phyloP scores from a whole-genome alignment of 2,888 invertebrate genomes.

The Tachina grossa region DNA sequence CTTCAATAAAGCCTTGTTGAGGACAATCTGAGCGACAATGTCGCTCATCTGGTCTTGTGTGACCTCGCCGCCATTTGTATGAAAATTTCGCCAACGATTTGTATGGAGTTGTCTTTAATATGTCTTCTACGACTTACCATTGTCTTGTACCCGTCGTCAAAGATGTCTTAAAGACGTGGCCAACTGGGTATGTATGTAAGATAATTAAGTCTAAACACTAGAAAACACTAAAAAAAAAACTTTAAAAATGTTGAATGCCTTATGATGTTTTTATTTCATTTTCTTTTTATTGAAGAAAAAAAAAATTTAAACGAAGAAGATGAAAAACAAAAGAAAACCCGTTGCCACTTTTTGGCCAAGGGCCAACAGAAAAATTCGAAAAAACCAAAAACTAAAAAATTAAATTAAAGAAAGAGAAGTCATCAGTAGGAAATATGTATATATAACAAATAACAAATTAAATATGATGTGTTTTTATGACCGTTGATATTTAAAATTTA shows the following conservation, averaged over 20 bases:
- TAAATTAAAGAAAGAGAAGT: slow-evolving; percentile 40
- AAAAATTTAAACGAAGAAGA: slow-evolving; percentile 43
- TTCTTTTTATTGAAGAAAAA: slow-evolving; percentile 38
- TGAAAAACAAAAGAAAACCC: slow-evolving; percentile 33
- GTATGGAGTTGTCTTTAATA: no score
- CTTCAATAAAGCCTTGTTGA: no score
- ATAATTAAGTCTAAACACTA: slow-evolving; percentile 27
- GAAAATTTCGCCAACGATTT: no score
- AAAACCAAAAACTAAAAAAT: slow-evolving; percentile 36
- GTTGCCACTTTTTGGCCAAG: slow-evolving; percentile 67
- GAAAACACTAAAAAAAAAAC: slow-evolving; percentile 6
- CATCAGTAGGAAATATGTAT: slow-evolving; percentile 3
- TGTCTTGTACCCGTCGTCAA: no score
- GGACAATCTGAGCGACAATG: no score
- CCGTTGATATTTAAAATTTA: slow-evolving; percentile 3
- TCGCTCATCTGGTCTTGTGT: no score
- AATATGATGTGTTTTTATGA: slow-evolving; percentile 26
- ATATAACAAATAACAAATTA: slow-evolving; percentile 13
- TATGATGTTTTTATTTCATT: slow-evolving; percentile 46
- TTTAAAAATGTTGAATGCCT: slow-evolving; percentile 31
- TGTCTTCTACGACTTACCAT: no score
- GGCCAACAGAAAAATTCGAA: slow-evolving; percentile 52
- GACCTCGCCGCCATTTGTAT: no score
- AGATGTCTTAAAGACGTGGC: no score
- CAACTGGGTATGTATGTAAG: neutral